Percentiles rank a stretch among this genome's conserved stretches.
Conservation (phyloP, 2,797 vertebrate species). For the Lophius americanus region DNA sequence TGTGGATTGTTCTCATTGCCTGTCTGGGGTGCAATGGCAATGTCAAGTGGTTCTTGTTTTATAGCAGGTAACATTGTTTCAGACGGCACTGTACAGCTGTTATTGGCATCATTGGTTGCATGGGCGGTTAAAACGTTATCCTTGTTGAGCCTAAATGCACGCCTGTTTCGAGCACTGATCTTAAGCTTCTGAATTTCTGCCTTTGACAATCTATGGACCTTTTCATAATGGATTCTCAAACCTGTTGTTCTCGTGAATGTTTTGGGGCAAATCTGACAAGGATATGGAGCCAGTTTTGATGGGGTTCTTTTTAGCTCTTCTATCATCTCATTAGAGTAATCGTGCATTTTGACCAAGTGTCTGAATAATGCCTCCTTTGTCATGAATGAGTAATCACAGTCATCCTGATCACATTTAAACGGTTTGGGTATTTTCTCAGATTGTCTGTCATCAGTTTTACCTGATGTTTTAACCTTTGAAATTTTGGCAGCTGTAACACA, state of each 20-base stretch:
- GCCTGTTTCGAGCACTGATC: conserved; percentile 80
- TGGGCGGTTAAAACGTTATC: conserved; percentile 12
- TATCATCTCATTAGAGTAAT: conserved; percentile 92
- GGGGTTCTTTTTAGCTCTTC: conserved; percentile 96
- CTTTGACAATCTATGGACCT: conserved; percentile 93
- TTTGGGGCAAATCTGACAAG: conserved; percentile 95
- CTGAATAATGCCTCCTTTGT: conserved; percentile 98
- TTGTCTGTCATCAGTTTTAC: conserved; percentile 79
- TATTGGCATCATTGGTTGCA: conserved; percentile 33
- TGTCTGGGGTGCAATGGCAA: conserved; percentile 66
- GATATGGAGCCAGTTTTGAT: conserved; percentile 94
- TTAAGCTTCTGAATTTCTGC: conserved; percentile 92
- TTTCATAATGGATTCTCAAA: conserved; percentile 96
- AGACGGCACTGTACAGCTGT: conserved; percentile 8
- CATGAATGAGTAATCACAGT: conserved; percentile 96
- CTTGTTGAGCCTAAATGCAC: conserved; percentile 65
- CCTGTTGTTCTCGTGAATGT: conserved; percentile 98
- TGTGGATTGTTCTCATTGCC: conserved; percentile 45
- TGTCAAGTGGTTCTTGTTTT: conserved; percentile 78
- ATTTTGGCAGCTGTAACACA: conserved; percentile 59
- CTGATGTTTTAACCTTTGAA: conserved; percentile 73
- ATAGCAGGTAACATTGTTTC: conserved; percentile 39
- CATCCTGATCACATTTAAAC: conserved; percentile 91
- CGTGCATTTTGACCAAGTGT: conserved; percentile 93
- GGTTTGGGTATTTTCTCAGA: conserved; percentile 90